phyloP scores from a whole-genome alignment of 1,140 invertebrate species.

The Procambarus clarkii region DNA sequence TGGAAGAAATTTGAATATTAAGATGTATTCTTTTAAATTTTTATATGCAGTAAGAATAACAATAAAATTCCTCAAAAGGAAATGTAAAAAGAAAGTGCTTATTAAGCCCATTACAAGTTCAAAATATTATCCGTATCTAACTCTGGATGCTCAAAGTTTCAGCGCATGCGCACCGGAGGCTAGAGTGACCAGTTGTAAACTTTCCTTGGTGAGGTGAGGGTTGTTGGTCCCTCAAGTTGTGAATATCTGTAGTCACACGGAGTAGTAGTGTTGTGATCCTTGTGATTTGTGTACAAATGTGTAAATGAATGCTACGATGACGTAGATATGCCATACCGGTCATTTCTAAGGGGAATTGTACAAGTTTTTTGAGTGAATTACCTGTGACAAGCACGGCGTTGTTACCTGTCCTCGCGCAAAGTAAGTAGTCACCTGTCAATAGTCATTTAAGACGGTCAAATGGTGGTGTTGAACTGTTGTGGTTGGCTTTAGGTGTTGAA shows the following conservation, averaged over 20 bases:
- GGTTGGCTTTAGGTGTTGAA: not conserved
- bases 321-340: not conserved
- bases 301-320: not conserved
- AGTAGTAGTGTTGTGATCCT: not conserved
- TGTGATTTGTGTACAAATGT: not conserved
- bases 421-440: constrained; percentile 32
- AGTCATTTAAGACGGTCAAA: not conserved
- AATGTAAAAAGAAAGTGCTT: not conserved
- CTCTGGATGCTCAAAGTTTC: not conserved
- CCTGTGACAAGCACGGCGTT: constrained; percentile 30
- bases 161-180: not conserved
- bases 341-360: not conserved
- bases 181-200: constrained; percentile 29
- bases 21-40: not conserved
- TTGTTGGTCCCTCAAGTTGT: not conserved
- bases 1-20: not conserved
- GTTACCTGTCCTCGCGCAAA: constrained; percentile 39
- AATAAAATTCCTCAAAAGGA: not conserved
- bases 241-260: constrained; percentile 4
- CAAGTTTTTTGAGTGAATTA: constrained; percentile 19
- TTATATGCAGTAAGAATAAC: not conserved
- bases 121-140: not conserved
- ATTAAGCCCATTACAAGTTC: not conserved
- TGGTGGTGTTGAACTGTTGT: not conserved
- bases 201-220: constrained; percentile 16